Evolutionary conservation across 30 jellyfish, hydroid and myxozoan species (phyloP).

Genomic region (Aurelia coerulea): DNA sequence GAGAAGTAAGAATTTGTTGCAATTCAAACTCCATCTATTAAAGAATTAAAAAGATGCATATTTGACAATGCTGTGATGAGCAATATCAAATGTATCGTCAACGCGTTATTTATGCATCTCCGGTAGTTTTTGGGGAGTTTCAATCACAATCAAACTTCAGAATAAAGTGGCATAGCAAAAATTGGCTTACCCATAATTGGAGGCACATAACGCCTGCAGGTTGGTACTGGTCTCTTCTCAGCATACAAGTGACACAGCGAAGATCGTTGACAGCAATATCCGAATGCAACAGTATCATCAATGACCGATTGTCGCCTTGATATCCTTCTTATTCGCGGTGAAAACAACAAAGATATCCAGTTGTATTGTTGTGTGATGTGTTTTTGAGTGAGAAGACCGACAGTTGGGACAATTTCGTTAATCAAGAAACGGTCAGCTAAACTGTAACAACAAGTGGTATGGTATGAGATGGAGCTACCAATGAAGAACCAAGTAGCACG

Average conservation of each 20-base stretch:
- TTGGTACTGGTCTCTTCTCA: slow-evolving; percentile 46
- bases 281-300: slow-evolving; percentile 18
- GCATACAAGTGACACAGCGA: slow-evolving; percentile 18
- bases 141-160: too few relatives aligned
- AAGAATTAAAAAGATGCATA: too few relatives aligned
- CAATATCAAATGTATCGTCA: too few relatives aligned
- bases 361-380: neutral
- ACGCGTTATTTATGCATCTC: too few relatives aligned
- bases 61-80: too few relatives aligned
- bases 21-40: too few relatives aligned
- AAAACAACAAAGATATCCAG: slow-evolving; percentile 1
- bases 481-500: slow-evolving; percentile 43
- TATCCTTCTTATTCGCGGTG: neutral
- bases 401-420: neutral
- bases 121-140: too few relatives aligned
- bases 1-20: too few relatives aligned
- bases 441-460: slow-evolving; percentile 27
- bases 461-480: slow-evolving; percentile 9
- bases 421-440: neutral
- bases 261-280: slow-evolving; percentile 17
- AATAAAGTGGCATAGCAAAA: too few relatives aligned
- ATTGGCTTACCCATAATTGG: slow-evolving; percentile 26
- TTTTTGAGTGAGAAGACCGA: slow-evolving; percentile 18
- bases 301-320: slow-evolving; percentile 1
- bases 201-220: slow-evolving; percentile 20